Evolutionary conservation across 2,888 invertebrate genomes (phyloP).

Genomic region (Pandemis heparana): DNA sequence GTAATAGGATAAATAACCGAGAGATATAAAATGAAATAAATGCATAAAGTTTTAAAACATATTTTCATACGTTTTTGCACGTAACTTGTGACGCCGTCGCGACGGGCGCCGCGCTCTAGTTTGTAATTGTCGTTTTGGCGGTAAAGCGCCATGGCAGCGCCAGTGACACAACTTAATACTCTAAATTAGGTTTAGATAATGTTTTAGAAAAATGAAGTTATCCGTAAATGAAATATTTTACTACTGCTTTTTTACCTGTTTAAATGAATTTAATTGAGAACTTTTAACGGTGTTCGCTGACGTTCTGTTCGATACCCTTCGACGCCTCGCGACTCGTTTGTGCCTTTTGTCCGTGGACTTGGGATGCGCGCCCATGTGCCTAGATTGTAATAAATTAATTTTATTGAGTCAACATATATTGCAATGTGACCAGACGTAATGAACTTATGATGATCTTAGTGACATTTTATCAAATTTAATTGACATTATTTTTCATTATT

Average conservation of each 20-base stretch:
- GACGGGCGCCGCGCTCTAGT: slow-evolving; percentile 63
- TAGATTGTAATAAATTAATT: background rate
- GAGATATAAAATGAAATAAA: slow-evolving; percentile 75
- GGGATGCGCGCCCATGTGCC: background rate
- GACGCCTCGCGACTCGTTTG: slow-evolving; percentile 1
- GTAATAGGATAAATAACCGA: slow-evolving; percentile 71
- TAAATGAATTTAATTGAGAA: slow-evolving; percentile 19
- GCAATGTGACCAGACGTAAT: background rate
- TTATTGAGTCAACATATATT: background rate
- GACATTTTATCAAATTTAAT: background rate
- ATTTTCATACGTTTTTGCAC: slow-evolving; percentile 86
- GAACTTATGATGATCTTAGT: background rate
- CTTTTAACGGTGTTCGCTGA: slow-evolving; percentile 7
- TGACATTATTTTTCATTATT: background rate
- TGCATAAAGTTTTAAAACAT: slow-evolving; percentile 80
- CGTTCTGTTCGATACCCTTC: slow-evolving; percentile 14
- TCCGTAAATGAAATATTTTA: slow-evolving; percentile 38
- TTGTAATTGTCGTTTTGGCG: slow-evolving; percentile 63
- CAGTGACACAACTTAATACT: slow-evolving; percentile 29
- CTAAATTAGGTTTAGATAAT: slow-evolving; percentile 23
- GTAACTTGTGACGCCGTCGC: slow-evolving; percentile 68
- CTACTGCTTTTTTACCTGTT: slow-evolving; percentile 27
- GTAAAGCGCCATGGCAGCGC: slow-evolving; percentile 55
- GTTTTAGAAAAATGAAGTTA: slow-evolving; percentile 19
- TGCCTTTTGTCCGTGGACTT: slow-evolving; percentile 12